These are phyloP conservation scores for Pseudolycoriella hygida DNA, from an alignment of 2,888 invertebrate genomes.

Conservation along the genomic window DNA sequence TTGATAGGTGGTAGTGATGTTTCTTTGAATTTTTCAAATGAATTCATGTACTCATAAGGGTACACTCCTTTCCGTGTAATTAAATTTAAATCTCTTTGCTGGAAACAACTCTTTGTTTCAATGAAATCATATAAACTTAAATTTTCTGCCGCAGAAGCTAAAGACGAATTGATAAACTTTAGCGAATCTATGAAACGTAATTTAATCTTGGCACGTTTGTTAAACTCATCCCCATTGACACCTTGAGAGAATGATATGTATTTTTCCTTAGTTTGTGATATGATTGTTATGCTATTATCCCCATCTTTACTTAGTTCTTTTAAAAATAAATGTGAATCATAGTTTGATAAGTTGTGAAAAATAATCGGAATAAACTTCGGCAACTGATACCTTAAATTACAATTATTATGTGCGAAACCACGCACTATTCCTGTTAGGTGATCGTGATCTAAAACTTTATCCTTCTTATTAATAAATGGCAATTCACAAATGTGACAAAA, in stretches of 20 bases:
- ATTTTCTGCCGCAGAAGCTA: constrained; percentile 14
- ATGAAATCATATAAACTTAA: neutral
- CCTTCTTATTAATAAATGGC: neutral
- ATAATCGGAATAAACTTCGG: constrained; percentile 16
- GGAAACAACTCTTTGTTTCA: too few species aligned
- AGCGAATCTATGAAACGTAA: constrained; percentile 15
- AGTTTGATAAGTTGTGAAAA: constrained; percentile 18
- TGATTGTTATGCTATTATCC: constrained; percentile 12
- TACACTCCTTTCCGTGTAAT: constrained; percentile 17
- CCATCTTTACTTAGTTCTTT: constrained; percentile 12
- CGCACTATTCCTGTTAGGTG: constrained; percentile 16
- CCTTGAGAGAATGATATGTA: constrained; percentile 16
- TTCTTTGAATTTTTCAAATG: constrained; percentile 11
- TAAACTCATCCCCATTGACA: constrained; percentile 8
- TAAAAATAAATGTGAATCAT: constrained; percentile 18
- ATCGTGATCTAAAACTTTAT: constrained; percentile 15
- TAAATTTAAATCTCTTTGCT: too few species aligned
- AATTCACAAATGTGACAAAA: constrained; percentile 2
- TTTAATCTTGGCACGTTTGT: constrained; percentile 8
- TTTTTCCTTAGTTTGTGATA: constrained; percentile 19
- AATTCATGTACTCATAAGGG: constrained; percentile 17
- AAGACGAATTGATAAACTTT: constrained; percentile 16
- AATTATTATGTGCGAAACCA: constrained; percentile 15
- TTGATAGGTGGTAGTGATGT: constrained; percentile 9
- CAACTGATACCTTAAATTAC: constrained; percentile 19